phyloP scores from a whole-genome alignment of 2,113 vertebrate species.

The Myotis yumanensis region DNA sequence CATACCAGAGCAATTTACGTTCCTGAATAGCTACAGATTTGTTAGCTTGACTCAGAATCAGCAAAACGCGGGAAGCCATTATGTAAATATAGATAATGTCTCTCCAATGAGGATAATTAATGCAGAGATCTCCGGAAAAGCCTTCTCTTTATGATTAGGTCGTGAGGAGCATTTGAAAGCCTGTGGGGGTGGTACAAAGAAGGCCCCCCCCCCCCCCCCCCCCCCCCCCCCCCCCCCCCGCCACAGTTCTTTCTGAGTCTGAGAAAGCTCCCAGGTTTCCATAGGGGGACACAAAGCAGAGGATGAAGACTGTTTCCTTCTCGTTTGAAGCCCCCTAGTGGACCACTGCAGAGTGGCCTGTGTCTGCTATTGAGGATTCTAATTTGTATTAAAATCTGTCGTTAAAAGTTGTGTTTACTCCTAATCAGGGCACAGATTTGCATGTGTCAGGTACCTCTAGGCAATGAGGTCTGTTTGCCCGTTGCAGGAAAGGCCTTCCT shows the following conservation, averaged over 20 bases:
- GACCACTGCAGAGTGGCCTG: background rate
- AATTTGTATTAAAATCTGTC: background rate
- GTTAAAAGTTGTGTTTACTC: background rate
- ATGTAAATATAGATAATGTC: constrained; percentile 59
- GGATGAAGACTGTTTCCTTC: background rate
- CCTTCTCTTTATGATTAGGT: background rate
- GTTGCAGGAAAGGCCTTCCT: background rate
- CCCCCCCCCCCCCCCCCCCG: background rate
- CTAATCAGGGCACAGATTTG: fast-evolving
- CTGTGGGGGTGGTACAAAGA: background rate
- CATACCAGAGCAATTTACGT: constrained; percentile 49
- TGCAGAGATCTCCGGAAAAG: constrained; percentile 12
- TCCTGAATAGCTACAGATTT: constrained; percentile 67
- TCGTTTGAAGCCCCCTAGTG: background rate
- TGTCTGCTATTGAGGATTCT: background rate
- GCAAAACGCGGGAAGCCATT: constrained; percentile 53
- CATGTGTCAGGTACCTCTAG: background rate
- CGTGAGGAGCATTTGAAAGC: fast-evolving
- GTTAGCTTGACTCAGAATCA: constrained; percentile 53
- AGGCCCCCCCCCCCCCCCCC: fast-evolving
- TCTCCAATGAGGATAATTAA: constrained; percentile 18
- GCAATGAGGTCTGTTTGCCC: background rate
- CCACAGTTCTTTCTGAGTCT: background rate
- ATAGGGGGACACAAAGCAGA: background rate
- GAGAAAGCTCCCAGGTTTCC: background rate